Percentiles rank a stretch among this genome's conserved stretches.
phyloP scores from a whole-genome alignment of 1,140 invertebrate genomes.

The Teleogryllus occipitalis region DNA sequence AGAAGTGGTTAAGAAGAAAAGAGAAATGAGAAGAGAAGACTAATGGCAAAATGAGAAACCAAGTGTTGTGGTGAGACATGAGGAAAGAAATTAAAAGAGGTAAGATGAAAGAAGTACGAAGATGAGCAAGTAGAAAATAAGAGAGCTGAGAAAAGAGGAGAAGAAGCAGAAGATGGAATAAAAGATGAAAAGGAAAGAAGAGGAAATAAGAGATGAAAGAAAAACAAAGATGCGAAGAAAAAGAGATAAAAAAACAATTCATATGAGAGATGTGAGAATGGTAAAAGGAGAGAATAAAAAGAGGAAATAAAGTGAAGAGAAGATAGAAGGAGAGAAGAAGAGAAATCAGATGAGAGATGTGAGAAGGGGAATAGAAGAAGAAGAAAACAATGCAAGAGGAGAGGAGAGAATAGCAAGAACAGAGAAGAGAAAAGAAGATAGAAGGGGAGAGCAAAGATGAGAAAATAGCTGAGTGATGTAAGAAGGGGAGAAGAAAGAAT shows the following conservation, averaged over 20 bases:
- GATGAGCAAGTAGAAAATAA: neutral
- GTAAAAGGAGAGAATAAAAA: neutral
- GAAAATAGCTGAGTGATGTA: neutral
- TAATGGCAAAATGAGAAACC: neutral
- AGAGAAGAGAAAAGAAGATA: neutral
- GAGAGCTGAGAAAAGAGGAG: neutral
- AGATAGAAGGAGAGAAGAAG: neutral
- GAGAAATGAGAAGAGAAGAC: neutral
- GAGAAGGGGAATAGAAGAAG: neutral
- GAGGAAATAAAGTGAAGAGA: constrained; percentile 6
- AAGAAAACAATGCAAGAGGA: neutral
- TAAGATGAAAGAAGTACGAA: neutral
- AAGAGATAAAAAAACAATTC: neutral
- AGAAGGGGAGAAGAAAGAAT: neutral
- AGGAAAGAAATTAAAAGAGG: neutral
- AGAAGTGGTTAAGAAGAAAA: neutral
- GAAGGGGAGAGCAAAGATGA: neutral
- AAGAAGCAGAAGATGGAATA: neutral
- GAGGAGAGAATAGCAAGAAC: neutral
- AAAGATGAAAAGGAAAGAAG: neutral
- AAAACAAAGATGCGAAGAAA: neutral
- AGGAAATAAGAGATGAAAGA: neutral
- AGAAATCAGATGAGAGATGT: neutral
- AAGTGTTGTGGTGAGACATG: neutral
- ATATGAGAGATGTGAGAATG: neutral